Evolutionary conservation across 1,140 invertebrate genomes (phyloP), one percentile per base, ranked within the genome.

Genomic region (Nasonia giraulti): DNA sequence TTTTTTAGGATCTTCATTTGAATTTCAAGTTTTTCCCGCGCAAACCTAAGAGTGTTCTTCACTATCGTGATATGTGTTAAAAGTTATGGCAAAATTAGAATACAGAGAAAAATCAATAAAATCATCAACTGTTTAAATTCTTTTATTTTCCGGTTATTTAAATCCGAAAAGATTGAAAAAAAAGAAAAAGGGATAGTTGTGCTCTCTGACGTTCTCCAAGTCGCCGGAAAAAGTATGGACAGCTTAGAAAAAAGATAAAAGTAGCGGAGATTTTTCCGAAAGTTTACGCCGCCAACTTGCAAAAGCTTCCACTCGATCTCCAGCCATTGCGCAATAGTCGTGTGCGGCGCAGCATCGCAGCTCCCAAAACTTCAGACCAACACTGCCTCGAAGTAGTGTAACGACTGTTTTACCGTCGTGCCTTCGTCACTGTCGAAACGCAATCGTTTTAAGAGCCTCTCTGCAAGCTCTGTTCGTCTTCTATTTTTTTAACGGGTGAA

Each of bases 371-470:
- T 81, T 71, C 23, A 68, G 40, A 81, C 37, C 68, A 27, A 50
- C 23, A 31, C 14, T 10, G 79, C 12, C 20, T 44, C 40, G 44
- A 82, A 75, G 44, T 62, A 82, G 73, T 82, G 40, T 82, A 82
- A 82, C 80, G 80, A 82, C 71, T 82, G 47, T 75, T 82, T 82
- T 75, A 82, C 80, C 80, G 71, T 75, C 47, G 71, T 62, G 50
- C 71, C 80, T 82, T 82, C 71, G 73, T 82, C 80, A 82, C 44
- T 82, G 80, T 82, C 80, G 71, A 75, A 82, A 75, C 71, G 71
- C 71, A 82, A 82, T 82, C 80, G 80, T 75, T 82, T 82, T 82
- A 75, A 82, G 80, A 82, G 80, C 80, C 31, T 7, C 3, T 27
- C 27, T 37, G 10, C 33, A 11, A 5, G n/a, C 23, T 37, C 27